Base-by-base conservation (phyloP, 2,797 vertebrate genomes). In the Notamacropus eugenii region DNA sequence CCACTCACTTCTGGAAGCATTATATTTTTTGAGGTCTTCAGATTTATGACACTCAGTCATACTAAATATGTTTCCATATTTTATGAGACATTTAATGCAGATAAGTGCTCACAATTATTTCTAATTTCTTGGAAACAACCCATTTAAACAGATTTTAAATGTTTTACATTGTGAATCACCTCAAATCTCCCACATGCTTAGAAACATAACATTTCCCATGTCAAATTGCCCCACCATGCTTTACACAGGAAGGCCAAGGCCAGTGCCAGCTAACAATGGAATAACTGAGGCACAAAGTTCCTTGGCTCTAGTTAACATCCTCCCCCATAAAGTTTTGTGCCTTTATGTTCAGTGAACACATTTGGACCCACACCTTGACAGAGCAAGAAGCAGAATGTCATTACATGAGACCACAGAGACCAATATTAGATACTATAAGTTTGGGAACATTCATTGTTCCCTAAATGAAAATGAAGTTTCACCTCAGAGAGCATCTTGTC, bases 11-110 rank as follows among this genome's bases (percentile, higher is more conserved):
- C 34, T 22, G 67, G 95, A 93, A n/a, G 0, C 16, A 57, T 93
- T 91, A 91, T 11, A 55, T 56, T 95, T 74, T 92, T 62, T 87
- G 52, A 95, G 92, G 1, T 22, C 93, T 95, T 59, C 16, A 29
- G 31, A 34, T 93, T 92, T 62, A 10, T 29, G 90, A 93, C 57
- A 90, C 29, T 95, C 34, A 55, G 90, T 16, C 50, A 62, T 90
- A 92, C 0, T 31, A 58, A 29, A 91, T 54, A 56, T 91, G 34
- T 24, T 92, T 90, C 55, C 13, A 50, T 46, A 27, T 87, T 87
- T 87, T 50, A 87, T 87, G 31, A 91, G 55, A 58, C 82, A 50
- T 57, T 55, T 57, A 24, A 14, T 55, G 14, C 52, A 58, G 56
- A 19, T 8, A 87, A 22, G 11, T 8, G 4, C 62, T 94, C n/a